Conservation (phyloP, 2,888 invertebrate genomes). For the Eledona agricola region DNA sequence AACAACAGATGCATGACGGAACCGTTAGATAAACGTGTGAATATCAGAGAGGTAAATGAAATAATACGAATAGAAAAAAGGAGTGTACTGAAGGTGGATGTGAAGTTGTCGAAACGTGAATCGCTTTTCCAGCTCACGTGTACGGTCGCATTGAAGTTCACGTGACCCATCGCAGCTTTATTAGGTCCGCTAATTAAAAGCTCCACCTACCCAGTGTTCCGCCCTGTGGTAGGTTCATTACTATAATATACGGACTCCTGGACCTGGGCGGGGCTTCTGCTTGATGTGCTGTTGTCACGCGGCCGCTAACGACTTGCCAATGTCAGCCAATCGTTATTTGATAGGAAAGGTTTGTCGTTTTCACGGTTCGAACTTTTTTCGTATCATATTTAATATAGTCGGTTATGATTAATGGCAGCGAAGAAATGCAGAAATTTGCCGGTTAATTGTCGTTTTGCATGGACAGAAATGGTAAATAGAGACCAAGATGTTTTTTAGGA, state of each 20-base stretch:
- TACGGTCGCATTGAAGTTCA: too few species aligned
- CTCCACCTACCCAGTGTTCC: slow-evolving; percentile 58
- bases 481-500: slow-evolving; percentile 4
- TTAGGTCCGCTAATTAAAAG: slow-evolving; percentile 59
- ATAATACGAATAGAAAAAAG: too few species aligned
- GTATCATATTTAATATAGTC: not conserved
- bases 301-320: slow-evolving; percentile 47
- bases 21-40: too few species aligned
- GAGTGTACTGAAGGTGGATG: too few species aligned
- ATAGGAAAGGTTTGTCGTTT: slow-evolving; percentile 46
- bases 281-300: slow-evolving; percentile 58
- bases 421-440: slow-evolving; percentile 24
- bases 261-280: slow-evolving; percentile 55
- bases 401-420: slow-evolving; percentile 35
- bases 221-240: slow-evolving; percentile 58
- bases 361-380: slow-evolving; percentile 23
- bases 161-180: slow-evolving; percentile 47
- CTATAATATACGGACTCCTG: slow-evolving; percentile 56
- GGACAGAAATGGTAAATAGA: slow-evolving; percentile 12
- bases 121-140: too few species aligned
- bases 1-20: too few species aligned
- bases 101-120: too few species aligned
- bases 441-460: slow-evolving; percentile 23
- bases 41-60: too few species aligned
- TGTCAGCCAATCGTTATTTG: slow-evolving; percentile 52